Base-by-base conservation (phyloP, 1,140 invertebrate species). In the Drosophila arawakana region DNA sequence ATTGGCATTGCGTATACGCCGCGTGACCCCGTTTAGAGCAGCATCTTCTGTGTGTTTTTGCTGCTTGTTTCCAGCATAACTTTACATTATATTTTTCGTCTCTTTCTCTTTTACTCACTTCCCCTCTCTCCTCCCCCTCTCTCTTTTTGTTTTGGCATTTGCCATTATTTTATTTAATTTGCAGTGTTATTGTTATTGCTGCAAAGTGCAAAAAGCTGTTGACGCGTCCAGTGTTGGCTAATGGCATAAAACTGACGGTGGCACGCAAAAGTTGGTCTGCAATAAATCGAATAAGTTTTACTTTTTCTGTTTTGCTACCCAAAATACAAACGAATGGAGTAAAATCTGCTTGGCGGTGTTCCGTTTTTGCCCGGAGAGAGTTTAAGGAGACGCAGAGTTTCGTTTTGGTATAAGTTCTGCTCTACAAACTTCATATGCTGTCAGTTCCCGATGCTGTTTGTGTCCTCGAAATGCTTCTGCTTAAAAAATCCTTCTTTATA, bases 1-100 rank as follows among this genome's bases (percentile, higher is more conserved):
- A 80, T 80, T 85, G 77, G 66, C 75, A 63, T 82, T 82, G 72
- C 65, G 71, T 80, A 77, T 80, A 83, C 61, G 81, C 73, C 49
- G 47, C 25, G n/a, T 76, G 72, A 78, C 61, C 76, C 70, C 71
- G 73, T 69, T 78, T 65, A 67, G 73, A 46, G 7, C 9, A 43
- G 46, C 54, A 66, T 65, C 43, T 63, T 59, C n/a, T 9, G 7
- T 13, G 30, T 34, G 4, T 44, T 44, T 50, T 44, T 10, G 30
- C 37, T 43, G 50, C 58, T 46, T 44, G 15, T 44, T 34, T 5
- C 39, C 54, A 58, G 44, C 76, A 79, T 78, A 82, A 78, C 54
- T 86, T 79, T 74, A 62, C 54, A 73, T 81, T 86, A 69, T 35
- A 37, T 10, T 57, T 9, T 41, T 3, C 49, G 2, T 9, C 18